Evolutionary conservation across 2,797 vertebrate genomes (phyloP), one percentile per base, ranked within the genome.

Genomic region (Artibeus jamaicensis): DNA sequence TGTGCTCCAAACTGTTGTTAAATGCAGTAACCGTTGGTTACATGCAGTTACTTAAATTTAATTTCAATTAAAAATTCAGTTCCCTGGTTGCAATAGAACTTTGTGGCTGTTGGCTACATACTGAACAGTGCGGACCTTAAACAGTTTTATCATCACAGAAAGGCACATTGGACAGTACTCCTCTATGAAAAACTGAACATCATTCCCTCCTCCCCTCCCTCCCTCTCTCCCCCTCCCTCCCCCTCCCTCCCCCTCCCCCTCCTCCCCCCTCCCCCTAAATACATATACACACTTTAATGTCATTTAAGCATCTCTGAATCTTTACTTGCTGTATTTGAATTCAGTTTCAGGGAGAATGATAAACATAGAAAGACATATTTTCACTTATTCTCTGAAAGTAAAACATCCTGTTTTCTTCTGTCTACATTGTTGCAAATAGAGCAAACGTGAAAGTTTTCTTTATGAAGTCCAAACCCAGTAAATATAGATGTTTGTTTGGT

Each of bases 191-290:
- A 67, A 5, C 12, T 44, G 42, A 53, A 48, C 9, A n/a, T 39
- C 24, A 9, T n/a, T 16, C 2, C 39, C 26, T 55, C 73, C 29
- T 10, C 67, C 7, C 37, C 26, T 4, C 53, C 6, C 32, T 1
- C 73, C 2, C 21, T 0, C n/a, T 1, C 8, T 3, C 0, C 9
- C 8, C 7, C 8, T 21, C 21, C 8, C 53, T 5, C 5, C 3
- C 24, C 2, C 24, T 1, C 77, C 5, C n/a, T n/a, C n/a, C n/a
- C n/a, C n/a, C n/a, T n/a, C n/a, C n/a, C n/a, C n/a, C n/a, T n/a
- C n/a, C n/a, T n/a, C n/a, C n/a, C n/a, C n/a, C n/a, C n/a, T n/a
- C n/a, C n/a, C n/a, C n/a, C n/a, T n/a, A n/a, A n/a, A n/a, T n/a
- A 26, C 11, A 57, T 24, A 57, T 55, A 26, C 5, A 9, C 32